These are phyloP conservation scores for Cyprinodon variegatus DNA, from an alignment of 2,113 vertebrate genomes.

Conservation along the genomic window DNA sequence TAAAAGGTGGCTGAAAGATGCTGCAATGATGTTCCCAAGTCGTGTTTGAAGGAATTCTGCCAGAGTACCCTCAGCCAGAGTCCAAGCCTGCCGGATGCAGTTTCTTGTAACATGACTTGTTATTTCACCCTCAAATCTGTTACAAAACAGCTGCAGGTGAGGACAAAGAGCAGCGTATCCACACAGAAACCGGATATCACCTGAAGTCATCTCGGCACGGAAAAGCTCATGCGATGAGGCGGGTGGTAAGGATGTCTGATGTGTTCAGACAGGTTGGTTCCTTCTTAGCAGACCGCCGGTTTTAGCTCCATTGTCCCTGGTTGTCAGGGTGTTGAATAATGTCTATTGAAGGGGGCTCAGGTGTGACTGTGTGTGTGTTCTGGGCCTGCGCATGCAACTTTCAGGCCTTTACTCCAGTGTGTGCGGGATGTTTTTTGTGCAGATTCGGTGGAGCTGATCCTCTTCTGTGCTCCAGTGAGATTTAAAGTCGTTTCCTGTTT, in stretches of 20 bases:
- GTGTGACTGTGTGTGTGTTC: constrained; percentile 68
- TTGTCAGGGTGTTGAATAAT: constrained; percentile 70
- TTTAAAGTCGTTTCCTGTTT: constrained; percentile 77
- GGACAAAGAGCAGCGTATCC: constrained; percentile 55
- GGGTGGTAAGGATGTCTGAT: constrained; percentile 55
- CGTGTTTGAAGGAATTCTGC: background rate
- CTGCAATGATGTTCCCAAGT: background rate
- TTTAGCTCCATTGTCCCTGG: constrained; percentile 66
- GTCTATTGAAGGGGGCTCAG: constrained; percentile 70
- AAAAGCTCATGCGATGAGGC: constrained; percentile 39
- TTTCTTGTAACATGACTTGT: constrained; percentile 21
- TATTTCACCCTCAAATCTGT: constrained; percentile 42
- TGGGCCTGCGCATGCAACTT: constrained; percentile 48
- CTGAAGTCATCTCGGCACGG: constrained; percentile 53
- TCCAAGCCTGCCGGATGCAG: constrained; percentile 6
- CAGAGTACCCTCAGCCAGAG: background rate
- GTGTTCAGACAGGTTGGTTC: constrained; percentile 69
- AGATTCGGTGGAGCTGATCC: constrained; percentile 72
- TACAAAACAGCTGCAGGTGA: constrained; percentile 61
- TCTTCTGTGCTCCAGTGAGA: constrained; percentile 56
- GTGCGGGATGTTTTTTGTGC: constrained; percentile 62
- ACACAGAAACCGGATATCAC: constrained; percentile 61
- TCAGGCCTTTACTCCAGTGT: constrained; percentile 22
- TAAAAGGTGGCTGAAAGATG: constrained; percentile 15
- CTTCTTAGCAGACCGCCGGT: constrained; percentile 46